These are phyloP conservation scores for Machimus rusticus DNA, from an alignment of 2,888 invertebrate genomes.

Conservation along the genomic window DNA sequence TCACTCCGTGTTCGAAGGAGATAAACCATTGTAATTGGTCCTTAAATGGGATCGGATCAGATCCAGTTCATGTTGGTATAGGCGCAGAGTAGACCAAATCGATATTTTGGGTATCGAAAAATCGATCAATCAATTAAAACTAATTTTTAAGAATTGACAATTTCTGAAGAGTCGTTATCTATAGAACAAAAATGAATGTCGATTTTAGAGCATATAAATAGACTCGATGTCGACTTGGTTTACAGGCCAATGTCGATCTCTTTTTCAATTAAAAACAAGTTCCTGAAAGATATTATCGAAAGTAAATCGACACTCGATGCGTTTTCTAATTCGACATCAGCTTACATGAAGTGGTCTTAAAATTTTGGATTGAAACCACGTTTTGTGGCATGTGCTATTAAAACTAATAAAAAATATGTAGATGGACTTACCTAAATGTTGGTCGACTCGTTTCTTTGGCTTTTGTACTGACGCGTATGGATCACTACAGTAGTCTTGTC, in stretches of 20 bases:
- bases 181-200: background rate
- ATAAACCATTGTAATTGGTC: constrained; percentile 1
- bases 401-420: background rate
- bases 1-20: constrained; percentile 14
- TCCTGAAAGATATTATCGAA: background rate
- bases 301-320: background rate
- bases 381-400: background rate
- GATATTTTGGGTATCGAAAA: background rate
- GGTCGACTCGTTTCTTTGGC: constrained; percentile 86
- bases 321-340: background rate
- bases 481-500: constrained; percentile 87
- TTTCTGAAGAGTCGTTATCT: background rate
- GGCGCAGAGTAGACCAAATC: background rate
- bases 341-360: background rate
- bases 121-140: background rate
- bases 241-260: background rate
- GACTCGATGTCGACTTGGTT: background rate
- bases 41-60: background rate
- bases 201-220: background rate
- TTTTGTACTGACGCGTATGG: constrained; percentile 90
- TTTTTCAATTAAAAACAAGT: background rate
- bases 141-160: no score
- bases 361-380: background rate
- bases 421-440: constrained; percentile 79
- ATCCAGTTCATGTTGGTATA: background rate